Base-by-base conservation (phyloP, 2,797 vertebrate species). In the Alectoris magna region DNA sequence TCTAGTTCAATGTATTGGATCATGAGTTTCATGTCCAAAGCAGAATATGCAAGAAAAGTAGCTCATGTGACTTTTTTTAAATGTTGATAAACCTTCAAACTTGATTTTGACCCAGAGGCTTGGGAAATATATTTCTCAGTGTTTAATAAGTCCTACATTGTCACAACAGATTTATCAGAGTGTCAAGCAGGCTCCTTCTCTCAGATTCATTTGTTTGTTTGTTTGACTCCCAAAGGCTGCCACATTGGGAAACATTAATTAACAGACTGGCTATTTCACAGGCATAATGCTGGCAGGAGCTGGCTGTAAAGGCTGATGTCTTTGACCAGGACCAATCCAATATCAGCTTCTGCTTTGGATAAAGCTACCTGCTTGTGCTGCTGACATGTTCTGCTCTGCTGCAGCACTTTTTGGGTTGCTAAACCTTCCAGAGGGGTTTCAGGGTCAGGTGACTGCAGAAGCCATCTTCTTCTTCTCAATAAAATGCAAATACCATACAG, bases 171-270 rank as follows among this genome's bases (percentile, higher is more conserved):
- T 95, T 93, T 86, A 81, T 96, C 92, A 84, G 64, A 48, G 55
- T 92, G 73, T 59, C 70, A 70, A 34, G 31, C 76, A 81, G 70
- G 46, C 68, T 95, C 0, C 0, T 84, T 96, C 79, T 87, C 89
- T 85, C 77, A 91, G 94, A 90, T 86, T 88, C 94, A 91, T 95
- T 93, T 95, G 82, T 91, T 95, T 94, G 85, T 95, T 95, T 95
- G 89, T 91, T 94, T 92, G 76, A 76, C 70, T 95, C 73, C 84
- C 60, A 81, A 95, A 84, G 82, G 80, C 87, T 58, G 89, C 38
- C 71, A 93, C 76, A 49, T 23, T 93, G 71, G 43, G 84, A 90
- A 39, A 75, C 36, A 70, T 71, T 92, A 59, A 75, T 94, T 92
- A 82, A 51, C 79, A 68, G 60, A 49, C 22, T 71, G 85, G 56